Evolutionary conservation across 2,888 invertebrate species (phyloP), one percentile per base, ranked within the genome.

Genomic region (Disparrhopalites patrizii): DNA sequence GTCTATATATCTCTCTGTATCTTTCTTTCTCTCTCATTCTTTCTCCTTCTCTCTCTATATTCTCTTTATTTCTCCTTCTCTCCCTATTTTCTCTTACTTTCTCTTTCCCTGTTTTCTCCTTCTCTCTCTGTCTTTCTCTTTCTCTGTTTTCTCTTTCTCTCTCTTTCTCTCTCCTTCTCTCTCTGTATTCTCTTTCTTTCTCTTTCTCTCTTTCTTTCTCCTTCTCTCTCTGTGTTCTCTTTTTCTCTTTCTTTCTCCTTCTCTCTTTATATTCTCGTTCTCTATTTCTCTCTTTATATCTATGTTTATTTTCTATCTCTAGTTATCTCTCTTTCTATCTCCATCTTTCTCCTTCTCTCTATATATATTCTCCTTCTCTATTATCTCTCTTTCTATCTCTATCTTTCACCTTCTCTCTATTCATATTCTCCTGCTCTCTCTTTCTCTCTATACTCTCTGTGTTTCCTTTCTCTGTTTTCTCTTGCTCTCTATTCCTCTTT

Each of bases 161-260:
- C 43, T 13, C 43, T 43, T 3, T 43, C 43, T 43, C 13, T 7
- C 43, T 43, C 13, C 20, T n/a, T 36, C 38, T 38, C 36, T 38
- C 23, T 15, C 20, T 15, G 4, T 31, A 31, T 25, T 36, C 52
- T 28, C 43, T 33, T 38, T 63, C 31, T 40, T 63, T 54, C 63
- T 33, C 38, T 54, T 54, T 36, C 28, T 20, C 23, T 51, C 18
- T 31, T 27, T 40, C 36, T 18, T 40, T 38, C 20, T 36, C 18
- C 55, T 27, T 15, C 28, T n/a, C 8, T 10, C 30, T 51, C 25
- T 20, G 15, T 51, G n/a, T 51, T 51, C 13, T 20, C 13, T 23
- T 52, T 20, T 13, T 20, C 25, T 7, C 57, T 38, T 33, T 57
- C 38, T 33, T 23, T 57, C 38, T 36, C 31, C 20, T 36, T 30